Base-by-base conservation (phyloP, 1,140 invertebrate genomes). In the Macrotrachela quadricornifera region DNA sequence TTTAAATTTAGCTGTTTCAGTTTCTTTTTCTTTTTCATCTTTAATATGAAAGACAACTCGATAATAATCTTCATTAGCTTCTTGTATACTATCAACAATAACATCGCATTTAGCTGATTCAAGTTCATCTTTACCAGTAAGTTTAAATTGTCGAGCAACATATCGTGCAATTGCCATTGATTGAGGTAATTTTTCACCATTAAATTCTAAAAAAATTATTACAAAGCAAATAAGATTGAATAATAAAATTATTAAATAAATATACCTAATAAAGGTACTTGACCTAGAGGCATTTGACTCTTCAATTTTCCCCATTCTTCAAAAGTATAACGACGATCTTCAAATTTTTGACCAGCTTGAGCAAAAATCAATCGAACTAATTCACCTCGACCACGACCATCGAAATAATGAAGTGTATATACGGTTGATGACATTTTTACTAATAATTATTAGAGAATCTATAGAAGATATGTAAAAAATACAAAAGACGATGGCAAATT, bases 311-410 rank as follows among this genome's bases (percentile, higher is more conserved):
- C 56, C 61, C 61, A 62, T 42, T 58, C 46, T 4, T 46, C 37
- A 13, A 30, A 38, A 11, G 37, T 42, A 13, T 60, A 21, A n/a
- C 58, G 45, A 37, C 46, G 40, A 52, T 60, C 59, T 60, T 60
- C 59, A 43, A 47, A 60, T 46, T 60, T 43, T 17, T 51, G 36
- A 17, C 48, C 53, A 42, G 49, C 54, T 39, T 49, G 30, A 0
- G 50, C 58, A 54, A 60, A 59, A 15, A 56, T 43, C 13, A 58
- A 43, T 13, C 59, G 49, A 39, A 54, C 50, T 17, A 50, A 36
- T 46, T 60, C 59, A n/a, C 48, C 59, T 18, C 54, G 46, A 12
- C 46, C 58, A 36, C 54, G 46, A 12, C 39, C 38, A 46, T 59
- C 37, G 54, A 60, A 60, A 52, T 60, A 60, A 38, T 30, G 21